Evolutionary conservation across 2,888 invertebrate species (phyloP), one percentile per base, ranked within the genome.

Genomic region (Synanthedon formicaeformis): DNA sequence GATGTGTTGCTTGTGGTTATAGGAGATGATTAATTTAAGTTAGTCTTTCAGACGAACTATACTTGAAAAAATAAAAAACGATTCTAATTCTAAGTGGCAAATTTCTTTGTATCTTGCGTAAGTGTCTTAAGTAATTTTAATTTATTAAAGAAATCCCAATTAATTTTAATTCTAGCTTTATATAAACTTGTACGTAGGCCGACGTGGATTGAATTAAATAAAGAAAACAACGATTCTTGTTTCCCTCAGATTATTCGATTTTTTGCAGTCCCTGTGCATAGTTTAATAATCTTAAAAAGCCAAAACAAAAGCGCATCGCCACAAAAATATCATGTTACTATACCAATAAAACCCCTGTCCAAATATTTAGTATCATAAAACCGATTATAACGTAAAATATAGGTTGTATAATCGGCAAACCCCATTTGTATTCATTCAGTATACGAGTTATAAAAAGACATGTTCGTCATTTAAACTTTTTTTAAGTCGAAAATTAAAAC

Each of bases 281-380:
- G 74, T 69, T 69, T 63, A 75, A 76, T 72, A 75, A 78, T 74
- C 78, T 73, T 84, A 83, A 84, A 83, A 81, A 67, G 64, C 69
- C 70, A 61, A 77, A 80, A 80, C 73, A 75, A 77, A 76, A 74
- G 73, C 65, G 66, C 69, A 73, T 71, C 71, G 69, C 61, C 57
- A 69, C 68, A 67, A 84, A 85, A 83, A 81, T 86, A 87, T 87
- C 87, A 85, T 66, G 79, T 87, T 86, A 83, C 86, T 63, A 60
- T 60, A 65, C 72, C 76, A 73, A 82, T 83, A 81, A 82, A 81
- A 83, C 72, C 79, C 78, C 69, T 81, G 85, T 87, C 85, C 80
- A 86, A 87, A 86, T 83, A 86, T 87, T 86, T 86, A 69, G 78
- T 78, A 79, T 77, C 81, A 85, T 82, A 83, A 86, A 85, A 81